A percentile compares a stretch with the other conserved stretches of the same genome.
Conservation (phyloP, 2,888 invertebrate genomes). For the Cryptosula pallasiana region DNA sequence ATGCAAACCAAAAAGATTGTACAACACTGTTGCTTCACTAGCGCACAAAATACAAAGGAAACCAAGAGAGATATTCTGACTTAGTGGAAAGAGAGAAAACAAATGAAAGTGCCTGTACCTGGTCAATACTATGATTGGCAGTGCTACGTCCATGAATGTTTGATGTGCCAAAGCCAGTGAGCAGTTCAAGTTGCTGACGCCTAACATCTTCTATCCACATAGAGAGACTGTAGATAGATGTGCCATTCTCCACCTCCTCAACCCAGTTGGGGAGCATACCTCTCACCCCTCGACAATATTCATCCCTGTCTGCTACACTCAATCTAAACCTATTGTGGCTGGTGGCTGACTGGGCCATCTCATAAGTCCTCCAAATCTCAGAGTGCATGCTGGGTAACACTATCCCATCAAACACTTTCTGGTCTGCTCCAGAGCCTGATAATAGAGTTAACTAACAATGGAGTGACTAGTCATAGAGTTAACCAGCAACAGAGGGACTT, state of each 20-base stretch:
- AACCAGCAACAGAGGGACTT: neutral
- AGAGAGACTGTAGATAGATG: neutral
- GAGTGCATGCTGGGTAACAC: neutral
- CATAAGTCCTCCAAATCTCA: neutral
- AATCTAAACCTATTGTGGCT: neutral
- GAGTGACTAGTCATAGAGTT: neutral
- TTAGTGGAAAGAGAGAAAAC: too few relatives aligned
- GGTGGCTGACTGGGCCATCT: neutral
- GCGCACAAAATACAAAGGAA: too few relatives aligned
- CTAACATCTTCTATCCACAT: neutral
- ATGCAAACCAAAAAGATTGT: neutral
- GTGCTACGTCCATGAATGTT: neutral
- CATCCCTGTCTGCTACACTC: neutral
- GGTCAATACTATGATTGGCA: neutral
- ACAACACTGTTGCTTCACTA: too few relatives aligned
- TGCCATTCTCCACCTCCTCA: neutral
- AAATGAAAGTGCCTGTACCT: neutral
- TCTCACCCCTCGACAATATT: neutral
- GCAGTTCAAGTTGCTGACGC: neutral
- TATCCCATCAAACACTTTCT: neutral
- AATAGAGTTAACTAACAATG: neutral
- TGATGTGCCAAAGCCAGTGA: neutral
- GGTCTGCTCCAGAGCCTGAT: neutral
- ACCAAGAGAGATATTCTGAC: too few relatives aligned
- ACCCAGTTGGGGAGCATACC: conserved; percentile 5